A percentile compares a stretch with the other conserved stretches of the same genome.
phyloP scores from a whole-genome alignment of 2,113 vertebrate species.

The Pelecanus crispus region DNA sequence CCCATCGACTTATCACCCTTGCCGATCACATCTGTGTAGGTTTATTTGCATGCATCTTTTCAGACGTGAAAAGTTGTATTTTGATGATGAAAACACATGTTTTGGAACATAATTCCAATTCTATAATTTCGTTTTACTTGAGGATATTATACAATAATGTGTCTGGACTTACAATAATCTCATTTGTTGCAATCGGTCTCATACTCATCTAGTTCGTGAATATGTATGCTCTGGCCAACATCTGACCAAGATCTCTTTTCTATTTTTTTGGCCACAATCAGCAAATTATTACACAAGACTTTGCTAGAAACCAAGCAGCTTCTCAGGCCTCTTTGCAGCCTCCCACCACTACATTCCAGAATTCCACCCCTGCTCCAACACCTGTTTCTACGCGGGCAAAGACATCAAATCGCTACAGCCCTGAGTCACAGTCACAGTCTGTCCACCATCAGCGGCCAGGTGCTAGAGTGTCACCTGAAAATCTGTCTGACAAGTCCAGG shows the following conservation, averaged over 20 bases:
- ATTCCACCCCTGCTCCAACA: conserved; percentile 66
- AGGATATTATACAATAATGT: not conserved
- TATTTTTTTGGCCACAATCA: conserved; percentile 16
- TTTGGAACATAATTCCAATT: not conserved
- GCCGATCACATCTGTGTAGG: conserved; percentile 98
- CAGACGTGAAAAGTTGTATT: not conserved
- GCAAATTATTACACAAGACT: conserved; percentile 99
- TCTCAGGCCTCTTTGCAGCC: conserved; percentile 74
- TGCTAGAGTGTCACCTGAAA: conserved; percentile 91
- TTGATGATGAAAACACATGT: not conserved
- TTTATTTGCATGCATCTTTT: not conserved
- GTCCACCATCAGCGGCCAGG: conserved; percentile 83
- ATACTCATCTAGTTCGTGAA: not conserved
- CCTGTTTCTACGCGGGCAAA: conserved; percentile 77
- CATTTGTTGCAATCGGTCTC: not conserved
- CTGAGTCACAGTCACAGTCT: conserved; percentile 82
- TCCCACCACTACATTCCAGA: conserved; percentile 89
- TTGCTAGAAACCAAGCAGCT: conserved; percentile 90
- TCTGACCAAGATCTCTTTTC: not conserved
- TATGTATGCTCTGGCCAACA: not conserved
- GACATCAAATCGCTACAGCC: conserved; percentile 87
- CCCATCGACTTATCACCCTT: conserved; percentile 93
- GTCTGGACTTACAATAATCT: not conserved
- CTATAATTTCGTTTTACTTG: not conserved
- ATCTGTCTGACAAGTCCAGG: conserved; percentile 84